Conservation (phyloP, 2,797 vertebrate genomes). For the Nyctibius grandis region DNA sequence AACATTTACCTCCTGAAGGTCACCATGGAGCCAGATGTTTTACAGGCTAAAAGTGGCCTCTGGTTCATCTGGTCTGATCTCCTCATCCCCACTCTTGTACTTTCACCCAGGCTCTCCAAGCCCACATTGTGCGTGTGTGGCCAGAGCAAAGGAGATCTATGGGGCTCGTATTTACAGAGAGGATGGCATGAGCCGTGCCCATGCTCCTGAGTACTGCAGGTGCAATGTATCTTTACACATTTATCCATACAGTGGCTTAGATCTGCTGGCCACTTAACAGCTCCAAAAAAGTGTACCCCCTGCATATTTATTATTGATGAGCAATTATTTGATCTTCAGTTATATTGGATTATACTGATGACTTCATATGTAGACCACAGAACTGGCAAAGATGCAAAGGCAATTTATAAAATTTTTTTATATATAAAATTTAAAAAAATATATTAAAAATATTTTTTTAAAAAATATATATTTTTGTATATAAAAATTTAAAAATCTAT, state of each 20-base stretch:
- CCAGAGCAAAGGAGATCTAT: not conserved
- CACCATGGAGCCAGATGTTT: not conserved
- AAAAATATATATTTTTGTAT: too few relatives aligned
- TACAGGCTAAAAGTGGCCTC: not conserved
- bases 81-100: not conserved
- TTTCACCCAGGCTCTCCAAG: not conserved
- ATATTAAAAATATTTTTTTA: too few relatives aligned
- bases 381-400: not conserved
- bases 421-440: too few relatives aligned
- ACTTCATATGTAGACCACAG: not conserved
- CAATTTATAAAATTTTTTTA: not conserved
- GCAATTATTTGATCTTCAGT: not conserved
- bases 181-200: not conserved
- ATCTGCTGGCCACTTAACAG: not conserved
- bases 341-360: not conserved
- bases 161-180: not conserved
- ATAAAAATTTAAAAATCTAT: too few relatives aligned
- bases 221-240: not conserved
- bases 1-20: not conserved
- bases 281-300: not conserved
- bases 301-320: not conserved
- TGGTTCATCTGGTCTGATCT: not conserved
- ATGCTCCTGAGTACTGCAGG: not conserved
- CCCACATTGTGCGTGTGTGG: fast-evolving
- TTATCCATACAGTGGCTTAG: not conserved